Evolutionary conservation across 2,888 invertebrate species (phyloP), one percentile per base, ranked within the genome.

Genomic region (Saturnia japonica): DNA sequence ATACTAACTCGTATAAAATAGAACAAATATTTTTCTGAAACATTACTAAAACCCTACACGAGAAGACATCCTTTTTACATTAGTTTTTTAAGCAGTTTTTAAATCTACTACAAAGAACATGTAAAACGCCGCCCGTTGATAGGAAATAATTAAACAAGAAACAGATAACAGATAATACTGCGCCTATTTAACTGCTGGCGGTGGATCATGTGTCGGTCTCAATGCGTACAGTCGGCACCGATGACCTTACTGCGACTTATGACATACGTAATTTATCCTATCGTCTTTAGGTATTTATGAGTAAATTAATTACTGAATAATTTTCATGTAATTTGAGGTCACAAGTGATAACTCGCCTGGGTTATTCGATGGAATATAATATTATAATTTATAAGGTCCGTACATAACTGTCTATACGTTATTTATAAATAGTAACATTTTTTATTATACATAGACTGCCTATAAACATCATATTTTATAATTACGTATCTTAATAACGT

Each of bases 101-200:
- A 68, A 16, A 34, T 40, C 28, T 47, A 47, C 57, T 68, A 60
- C 71, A 70, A 67, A 72, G 66, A 42, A 70, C 79, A 82, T 80
- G 76, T 77, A 79, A 87, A 77, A 80, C 74, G 80, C 90, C 91
- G 90, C 81, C 83, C 77, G 80, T 78, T 77, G 85, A 88, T 89
- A 88, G 82, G 82, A 82, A 88, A 89, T 89, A 88, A 88, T 86
- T 90, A 86, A 88, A 90, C 88, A 87, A 88, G 82, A 82, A 81
- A 78, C 77, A 80, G 89, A 91, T 92, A 90, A 88, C 77, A 80
- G 85, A 88, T 88, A 86, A 87, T 79, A 79, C 78, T 78, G 77
- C 76, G 80, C 76, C 80, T 82, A 87, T 89, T 88, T 87, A 89
- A 90, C 90, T 90, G 88, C 82, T 82, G 85, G 85, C 87, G 85